Evolutionary conservation across 2,113 vertebrate genomes (phyloP).

Genomic region (Setophaga coronata): DNA sequence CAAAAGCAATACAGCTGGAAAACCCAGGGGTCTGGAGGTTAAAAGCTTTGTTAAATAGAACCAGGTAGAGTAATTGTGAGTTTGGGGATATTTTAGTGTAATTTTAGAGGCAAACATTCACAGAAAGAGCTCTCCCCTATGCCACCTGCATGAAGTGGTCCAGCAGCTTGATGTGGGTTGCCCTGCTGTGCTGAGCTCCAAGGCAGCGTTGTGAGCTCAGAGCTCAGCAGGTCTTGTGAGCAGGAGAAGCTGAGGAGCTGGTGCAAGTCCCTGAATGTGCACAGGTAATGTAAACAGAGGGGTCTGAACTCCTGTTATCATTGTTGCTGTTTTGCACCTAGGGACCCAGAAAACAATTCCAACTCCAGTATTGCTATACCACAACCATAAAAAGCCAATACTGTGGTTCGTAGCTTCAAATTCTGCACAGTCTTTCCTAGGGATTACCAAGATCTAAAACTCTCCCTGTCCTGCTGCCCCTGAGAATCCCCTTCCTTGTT

Average conservation of each 20-base stretch:
- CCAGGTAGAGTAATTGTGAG: conserved; percentile 9
- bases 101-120: conserved; percentile 35
- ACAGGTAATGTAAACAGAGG: not conserved
- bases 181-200: not conserved
- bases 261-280: not conserved
- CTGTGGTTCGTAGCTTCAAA: not conserved
- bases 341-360: not conserved
- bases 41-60: conserved; percentile 53
- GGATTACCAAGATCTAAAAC: not conserved
- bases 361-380: not conserved
- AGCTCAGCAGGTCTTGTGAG: not conserved
- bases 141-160: not conserved
- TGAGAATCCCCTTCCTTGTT: not conserved
- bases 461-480: not conserved
- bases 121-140: not conserved
- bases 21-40: conserved; percentile 30
- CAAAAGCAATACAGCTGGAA: conserved; percentile 51
- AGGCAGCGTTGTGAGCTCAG: not conserved
- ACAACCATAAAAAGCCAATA: not conserved
- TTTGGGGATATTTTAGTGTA: conserved; percentile 35
- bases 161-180: not conserved
- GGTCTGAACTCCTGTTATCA: not conserved
- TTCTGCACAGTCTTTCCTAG: not conserved
- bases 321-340: not conserved
- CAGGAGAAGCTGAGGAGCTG: not conserved